Conservation (phyloP, 2,888 invertebrate genomes). For the Penaeus monodon region DNA sequence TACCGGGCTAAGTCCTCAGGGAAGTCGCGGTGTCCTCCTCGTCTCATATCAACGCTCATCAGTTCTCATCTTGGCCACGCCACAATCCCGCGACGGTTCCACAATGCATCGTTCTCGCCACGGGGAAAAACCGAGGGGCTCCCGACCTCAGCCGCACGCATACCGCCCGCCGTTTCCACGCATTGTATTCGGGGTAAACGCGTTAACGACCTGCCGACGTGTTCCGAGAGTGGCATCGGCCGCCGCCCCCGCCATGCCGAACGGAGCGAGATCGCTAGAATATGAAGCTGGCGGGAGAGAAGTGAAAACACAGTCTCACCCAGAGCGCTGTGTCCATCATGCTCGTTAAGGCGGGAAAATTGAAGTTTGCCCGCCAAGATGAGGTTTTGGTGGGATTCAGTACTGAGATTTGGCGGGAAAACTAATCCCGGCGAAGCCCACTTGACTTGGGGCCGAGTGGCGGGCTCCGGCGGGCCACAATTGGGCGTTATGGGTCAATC, state of each 20-base stretch:
- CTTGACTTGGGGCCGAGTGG: conserved; percentile 26
- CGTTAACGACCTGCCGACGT: too few relatives aligned
- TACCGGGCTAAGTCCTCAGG: conserved; percentile 20
- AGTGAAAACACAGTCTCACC: conserved; percentile 11
- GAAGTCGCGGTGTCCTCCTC: conserved; percentile 48
- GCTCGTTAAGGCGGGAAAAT: conserved; percentile 62
- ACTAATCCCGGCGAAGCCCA: conserved; percentile 25
- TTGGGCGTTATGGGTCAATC: conserved; percentile 43
- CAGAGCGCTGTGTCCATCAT: conserved; percentile 52
- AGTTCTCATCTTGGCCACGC: conserved; percentile 54
- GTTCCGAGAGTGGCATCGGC: too few relatives aligned
- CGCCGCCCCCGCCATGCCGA: too few relatives aligned
- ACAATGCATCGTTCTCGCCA: conserved; percentile 18
- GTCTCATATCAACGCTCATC: conserved; percentile 59
- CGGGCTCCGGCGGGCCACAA: conserved; percentile 16
- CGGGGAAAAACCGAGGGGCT: neutral
- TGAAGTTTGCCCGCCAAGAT: conserved; percentile 63
- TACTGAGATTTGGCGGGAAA: conserved; percentile 44
- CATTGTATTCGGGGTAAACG: too few relatives aligned
- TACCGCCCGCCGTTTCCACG: neutral
- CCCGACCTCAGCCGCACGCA: neutral
- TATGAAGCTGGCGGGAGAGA: neutral
- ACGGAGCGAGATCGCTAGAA: neutral
- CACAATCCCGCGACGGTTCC: conserved; percentile 29
- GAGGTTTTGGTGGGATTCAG: conserved; percentile 56